Evolutionary conservation across 2,888 invertebrate species (phyloP), one percentile per base, ranked within the genome.

Genomic region (Eretmocerus hayati): DNA sequence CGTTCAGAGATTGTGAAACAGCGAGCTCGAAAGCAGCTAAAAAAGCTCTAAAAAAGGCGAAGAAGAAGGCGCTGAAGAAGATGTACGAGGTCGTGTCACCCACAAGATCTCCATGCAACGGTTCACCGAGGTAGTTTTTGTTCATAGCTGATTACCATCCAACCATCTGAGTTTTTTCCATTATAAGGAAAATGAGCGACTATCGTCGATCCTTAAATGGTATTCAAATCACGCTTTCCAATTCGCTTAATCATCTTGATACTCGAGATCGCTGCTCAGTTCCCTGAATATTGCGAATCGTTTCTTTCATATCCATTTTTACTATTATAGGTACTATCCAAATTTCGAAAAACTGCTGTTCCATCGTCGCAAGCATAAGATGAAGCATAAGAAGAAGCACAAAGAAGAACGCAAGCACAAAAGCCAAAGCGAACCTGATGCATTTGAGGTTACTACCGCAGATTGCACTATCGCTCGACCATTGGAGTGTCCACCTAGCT

Each of bases 361-460:
- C 48, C 70, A 70, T 38, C 69, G 77, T 61, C 77, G 79, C 44
- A 81, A 78, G 59, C 80, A 81, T 65, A 81, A 80, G 72, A 79
- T 84, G 41, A 89, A 89, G 69, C 85, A 86, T 69, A 87, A 88
- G 77, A 85, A 85, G 66, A 84, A 83, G 65, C 81, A 83, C 62
- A 82, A 81, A 62, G 76, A 80, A 52, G 81, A 80, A 53, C 81
- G 81, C 2, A 74, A 72, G 53, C 71, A 74, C 57, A 71, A 67
- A 49, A 64, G 58, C 31, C 60, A 62, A 45, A 16, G 16, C n/a
- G 8, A 5, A 8, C n/a, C 22, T 8, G n/a, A 11, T 35, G n/a
- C n/a, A n/a, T n/a, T n/a, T n/a, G n/a, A n/a, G n/a, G n/a, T n/a
- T n/a, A n/a, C n/a, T n/a, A n/a, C n/a, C n/a, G n/a, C n/a, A n/a